Evolutionary conservation across 2,797 vertebrate genomes (phyloP), one percentile per base, ranked within the genome.

Genomic region (Sarcoramphus papa): DNA sequence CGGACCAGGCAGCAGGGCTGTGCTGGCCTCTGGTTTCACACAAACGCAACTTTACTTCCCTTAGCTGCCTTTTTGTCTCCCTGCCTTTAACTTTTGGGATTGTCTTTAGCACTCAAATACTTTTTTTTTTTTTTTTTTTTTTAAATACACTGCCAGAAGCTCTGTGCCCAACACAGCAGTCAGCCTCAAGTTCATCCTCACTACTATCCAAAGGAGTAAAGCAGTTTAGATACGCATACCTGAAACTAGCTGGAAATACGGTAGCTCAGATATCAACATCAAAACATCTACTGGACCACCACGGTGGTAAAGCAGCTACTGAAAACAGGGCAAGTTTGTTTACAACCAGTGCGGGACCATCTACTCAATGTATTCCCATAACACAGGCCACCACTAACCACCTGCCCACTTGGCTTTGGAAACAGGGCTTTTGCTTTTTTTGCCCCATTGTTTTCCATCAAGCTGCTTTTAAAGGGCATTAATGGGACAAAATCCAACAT

Each of bases 341-440:
- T 51, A 63, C 17, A 54, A 12, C 24, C 43, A 31, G 4, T 13
- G 18, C 3, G 2, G 50, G 31, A 53, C 50, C 50, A 63, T 25
- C 50, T 69, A 30, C 41, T 69, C 10, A 43, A 48, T 53, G 10
- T 33, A 41, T 51, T 84, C 48, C 35, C 25, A 15, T 40, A 86
- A 64, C 2, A 9, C 0, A 0, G 37, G 23, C 23, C 13, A 56
- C 33, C 4, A 4, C 12, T 74, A 76, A 48, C 11, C 15, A n/a
- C 37, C 33, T 43, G 50, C 28, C 35, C 41, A 57, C 10, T 1
- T 88, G 57, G 22, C n/a, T 84, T 87, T 68, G 28, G 50, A 90
- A 85, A 80, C 5, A 51, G 9, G 8, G 15, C 35, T 82, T 41
- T 74, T 31, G 10, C 3, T 7, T 3, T 10, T 30, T 93, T 76